Evolutionary conservation across 2,113 vertebrate species (phyloP).

Genomic region (Chlorocebus sabaeus): DNA sequence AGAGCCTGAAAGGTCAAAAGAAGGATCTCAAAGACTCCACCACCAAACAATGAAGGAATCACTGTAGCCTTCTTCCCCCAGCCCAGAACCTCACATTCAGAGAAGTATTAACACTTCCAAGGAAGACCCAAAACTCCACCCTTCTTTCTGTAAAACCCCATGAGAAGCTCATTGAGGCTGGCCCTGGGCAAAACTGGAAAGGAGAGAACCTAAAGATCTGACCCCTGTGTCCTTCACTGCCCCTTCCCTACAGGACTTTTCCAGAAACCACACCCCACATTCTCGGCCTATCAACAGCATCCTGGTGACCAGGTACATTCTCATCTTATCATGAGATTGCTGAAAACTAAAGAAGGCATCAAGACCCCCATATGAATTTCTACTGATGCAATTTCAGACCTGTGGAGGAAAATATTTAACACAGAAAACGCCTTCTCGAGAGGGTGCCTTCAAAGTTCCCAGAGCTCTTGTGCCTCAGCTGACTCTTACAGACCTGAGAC

Average conservation of each 20-base stretch:
- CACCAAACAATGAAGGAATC: not conserved
- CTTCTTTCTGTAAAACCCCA: not conserved
- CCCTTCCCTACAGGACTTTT: not conserved
- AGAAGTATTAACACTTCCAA: not conserved
- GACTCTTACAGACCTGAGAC: not conserved
- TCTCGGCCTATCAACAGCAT: too few relatives aligned
- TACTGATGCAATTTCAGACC: not conserved
- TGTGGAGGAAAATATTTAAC: not conserved
- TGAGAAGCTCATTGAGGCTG: not conserved
- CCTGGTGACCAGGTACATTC: not conserved
- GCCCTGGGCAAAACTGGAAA: not conserved
- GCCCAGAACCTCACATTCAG: not conserved
- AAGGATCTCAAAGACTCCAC: not conserved
- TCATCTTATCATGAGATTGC: not conserved
- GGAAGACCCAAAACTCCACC: not conserved
- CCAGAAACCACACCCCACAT: not conserved
- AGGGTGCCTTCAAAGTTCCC: not conserved
- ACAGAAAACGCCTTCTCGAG: not conserved
- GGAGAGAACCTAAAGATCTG: not conserved
- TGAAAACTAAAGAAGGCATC: not conserved
- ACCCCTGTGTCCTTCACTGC: not conserved
- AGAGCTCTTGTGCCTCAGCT: not conserved
- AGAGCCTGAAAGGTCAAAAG: conserved; percentile 4
- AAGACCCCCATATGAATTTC: not conserved
- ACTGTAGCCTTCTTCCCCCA: not conserved